These are phyloP conservation scores for Netelia virgata DNA, from an alignment of 2,888 invertebrate species.

Conservation along the genomic window DNA sequence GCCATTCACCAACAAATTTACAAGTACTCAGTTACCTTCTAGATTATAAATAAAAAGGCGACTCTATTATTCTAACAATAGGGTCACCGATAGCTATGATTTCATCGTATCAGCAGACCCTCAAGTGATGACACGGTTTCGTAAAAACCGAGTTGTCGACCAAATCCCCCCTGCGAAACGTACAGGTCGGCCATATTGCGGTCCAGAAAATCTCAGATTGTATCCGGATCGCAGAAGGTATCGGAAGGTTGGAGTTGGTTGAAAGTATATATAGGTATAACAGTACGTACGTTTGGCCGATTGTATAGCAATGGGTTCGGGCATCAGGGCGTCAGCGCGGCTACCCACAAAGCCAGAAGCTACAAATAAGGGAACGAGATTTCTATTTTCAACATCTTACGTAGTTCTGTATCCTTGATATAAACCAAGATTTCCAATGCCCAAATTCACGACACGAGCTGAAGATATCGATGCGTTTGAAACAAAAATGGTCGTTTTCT, in stretches of 20 bases:
- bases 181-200: slow-evolving; percentile 62
- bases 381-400: slow-evolving; percentile 42
- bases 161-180: slow-evolving; percentile 60
- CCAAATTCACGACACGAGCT: slow-evolving; percentile 65
- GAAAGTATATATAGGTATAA: too few species aligned
- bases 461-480: slow-evolving; percentile 61
- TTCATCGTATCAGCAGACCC: too few species aligned
- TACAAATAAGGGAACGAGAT: neutral
- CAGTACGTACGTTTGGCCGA: neutral
- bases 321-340: slow-evolving; percentile 27
- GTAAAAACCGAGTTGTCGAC: slow-evolving; percentile 49
- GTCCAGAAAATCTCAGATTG: slow-evolving; percentile 61
- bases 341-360: slow-evolving; percentile 29
- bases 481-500: slow-evolving; percentile 37
- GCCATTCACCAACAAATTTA: too few species aligned
- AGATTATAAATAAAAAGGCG: too few species aligned
- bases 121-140: slow-evolving; percentile 25
- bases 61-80: too few species aligned
- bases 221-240: slow-evolving; percentile 44
- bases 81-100: too few species aligned
- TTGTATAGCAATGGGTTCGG: slow-evolving; percentile 28
- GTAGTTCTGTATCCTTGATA: slow-evolving; percentile 35
- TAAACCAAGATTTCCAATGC: slow-evolving; percentile 69
- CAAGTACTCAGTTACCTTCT: too few species aligned
- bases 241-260: too few species aligned